Base-by-base conservation (phyloP, 2,113 vertebrate species). In the Alosa alosa region DNA sequence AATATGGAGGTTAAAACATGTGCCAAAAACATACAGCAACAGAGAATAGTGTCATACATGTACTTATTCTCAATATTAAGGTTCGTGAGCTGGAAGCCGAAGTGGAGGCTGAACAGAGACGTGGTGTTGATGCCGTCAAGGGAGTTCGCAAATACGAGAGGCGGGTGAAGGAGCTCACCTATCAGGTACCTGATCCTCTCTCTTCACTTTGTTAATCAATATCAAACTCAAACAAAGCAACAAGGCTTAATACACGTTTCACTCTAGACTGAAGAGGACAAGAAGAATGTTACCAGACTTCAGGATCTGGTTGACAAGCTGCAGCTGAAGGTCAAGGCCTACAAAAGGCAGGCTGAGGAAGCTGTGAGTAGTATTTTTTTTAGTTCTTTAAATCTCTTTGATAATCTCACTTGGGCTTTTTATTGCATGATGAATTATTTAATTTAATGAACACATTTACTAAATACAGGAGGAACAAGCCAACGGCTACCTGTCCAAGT, bases 271-370 rank as follows among this genome's bases (percentile, higher is more conserved):
- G 89, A 90, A 50, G 88, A 90, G 84, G 89, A 90, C 57, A 90
- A 89, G 84, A 89, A 89, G 55, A 89, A 89, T 17, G 15, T 85
- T 11, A 1, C 2, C 25, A 87, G 88, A 47, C 86, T 89, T 6
- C 94, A 95, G 89, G 94, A 95, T 90, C 90, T 95, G 89, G 94
- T 93, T 47, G 93, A 95, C 87, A 95, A 94, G 89, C 88, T 98
- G 88, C 97, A 98, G 89, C 91, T 96, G 86, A 98, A 98, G 87
- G 97, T 98, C 86, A 98, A 98, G 84, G 94, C 96, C 85, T 98
- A 97, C 90, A 98, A 98, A 94, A 97, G 96, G 85, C 97, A 98
- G 93, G 90, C 97, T 87, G 97, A 99, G 92, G 97, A 98, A 75
- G 93, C 96, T 75, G 88, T 89, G 10, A 82, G 89, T 85, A 39